Conservation (phyloP, 2,797 vertebrate genomes). For the Numenius phaeopus region DNA sequence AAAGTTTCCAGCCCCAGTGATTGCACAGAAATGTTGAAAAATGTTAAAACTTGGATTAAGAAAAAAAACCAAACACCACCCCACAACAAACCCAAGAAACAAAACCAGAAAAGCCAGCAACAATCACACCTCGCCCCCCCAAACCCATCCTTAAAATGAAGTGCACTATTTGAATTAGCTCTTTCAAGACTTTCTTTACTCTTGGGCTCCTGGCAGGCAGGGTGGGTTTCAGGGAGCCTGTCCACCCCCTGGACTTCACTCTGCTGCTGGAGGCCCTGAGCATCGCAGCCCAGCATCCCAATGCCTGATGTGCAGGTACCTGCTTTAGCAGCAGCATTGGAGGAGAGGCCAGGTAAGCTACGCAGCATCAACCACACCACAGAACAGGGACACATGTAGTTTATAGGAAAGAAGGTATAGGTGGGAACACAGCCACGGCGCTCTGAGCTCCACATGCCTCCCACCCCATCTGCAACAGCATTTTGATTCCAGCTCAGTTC, state of each 20-base stretch:
- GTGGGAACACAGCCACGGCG: neutral
- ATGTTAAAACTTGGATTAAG: neutral
- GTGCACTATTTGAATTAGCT: neutral
- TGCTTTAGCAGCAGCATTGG: neutral
- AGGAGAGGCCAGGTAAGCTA: neutral
- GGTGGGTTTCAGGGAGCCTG: neutral
- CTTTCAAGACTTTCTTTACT: neutral
- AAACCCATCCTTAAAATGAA: neutral
- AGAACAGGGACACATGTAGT: neutral
- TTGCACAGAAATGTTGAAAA: neutral
- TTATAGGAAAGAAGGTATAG: neutral
- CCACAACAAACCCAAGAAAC: neutral
- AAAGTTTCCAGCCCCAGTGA: neutral
- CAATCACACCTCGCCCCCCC: rapidly evolving
- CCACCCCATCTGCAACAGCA: neutral
- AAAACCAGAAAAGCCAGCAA: neutral
- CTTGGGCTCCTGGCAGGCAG: neutral
- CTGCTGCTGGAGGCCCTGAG: neutral
- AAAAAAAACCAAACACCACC: neutral
- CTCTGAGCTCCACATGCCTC: neutral
- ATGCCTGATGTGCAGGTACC: neutral
- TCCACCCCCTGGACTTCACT: neutral
- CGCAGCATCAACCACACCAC: rapidly evolving
- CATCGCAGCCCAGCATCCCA: neutral
- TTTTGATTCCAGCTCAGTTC: neutral